Base-by-base conservation (phyloP, 2,888 invertebrate species). In the Polydrusus cervinus region DNA sequence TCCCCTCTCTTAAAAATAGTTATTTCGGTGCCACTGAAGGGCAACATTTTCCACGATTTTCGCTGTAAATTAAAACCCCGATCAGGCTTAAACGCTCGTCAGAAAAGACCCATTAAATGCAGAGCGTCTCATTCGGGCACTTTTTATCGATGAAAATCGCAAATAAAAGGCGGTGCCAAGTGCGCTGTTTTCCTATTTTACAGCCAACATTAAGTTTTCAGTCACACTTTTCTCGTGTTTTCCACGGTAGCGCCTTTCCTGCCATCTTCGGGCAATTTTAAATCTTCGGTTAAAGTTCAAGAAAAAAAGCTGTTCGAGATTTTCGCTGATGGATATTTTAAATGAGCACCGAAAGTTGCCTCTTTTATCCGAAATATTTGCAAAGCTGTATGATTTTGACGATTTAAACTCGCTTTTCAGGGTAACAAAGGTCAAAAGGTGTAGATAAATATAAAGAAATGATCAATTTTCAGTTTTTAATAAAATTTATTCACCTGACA, bases 161-260 rank as follows among this genome's bases (percentile, higher is more conserved):
- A 75, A 75, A 71, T 75, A 75, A 75, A 71, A 75, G 71, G 75
- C 75, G 68, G 49, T 67, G 61, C 66, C 68, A 53, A 57, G 68
- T 67, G 68, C 45, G 71, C 34, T 68, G 71, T 68, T 75, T 71
- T 67, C 75, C 75, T 71, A 71, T 71, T 75, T 75, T 71, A 67
- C 75, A 75, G 68, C 71, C 67, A 57, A 20, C 71, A 71, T 71
- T 72, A 71, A 68, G 51, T 75, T 75, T 75, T 75, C 75, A 61
- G 75, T 75, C 75, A 75, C 75, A 75, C 75, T 75, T 71, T 75
- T 75, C 68, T 43, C 75, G 25, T 75, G 75, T 75, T 75, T 71
- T 74, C 64, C 71, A 20, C 16, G 10, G 45, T n/a, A 13, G 38
- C 34, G 64, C 55, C 38, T 43, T 71, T 71, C 43, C 53, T 38